Percentiles rank a stretch among this genome's conserved stretches.
Evolutionary conservation across 2,113 vertebrate species (phyloP).

Genomic region (Lanius collurio): DNA sequence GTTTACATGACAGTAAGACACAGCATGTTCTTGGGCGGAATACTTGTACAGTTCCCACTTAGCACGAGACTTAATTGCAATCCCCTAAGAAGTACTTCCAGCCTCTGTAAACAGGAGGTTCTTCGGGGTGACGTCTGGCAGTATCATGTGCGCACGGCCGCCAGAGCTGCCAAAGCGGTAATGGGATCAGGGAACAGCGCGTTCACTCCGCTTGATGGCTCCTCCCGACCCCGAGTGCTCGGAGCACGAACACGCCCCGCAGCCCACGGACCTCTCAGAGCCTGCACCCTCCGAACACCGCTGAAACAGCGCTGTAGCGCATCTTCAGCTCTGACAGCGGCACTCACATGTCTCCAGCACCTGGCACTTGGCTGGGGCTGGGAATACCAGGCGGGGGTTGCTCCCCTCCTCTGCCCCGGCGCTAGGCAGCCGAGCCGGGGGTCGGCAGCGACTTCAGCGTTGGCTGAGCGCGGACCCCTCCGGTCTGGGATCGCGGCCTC

Average conservation of each 20-base stretch:
- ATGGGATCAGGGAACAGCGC: background rate
- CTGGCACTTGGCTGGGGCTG: background rate
- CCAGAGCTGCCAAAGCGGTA: background rate
- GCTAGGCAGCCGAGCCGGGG: background rate
- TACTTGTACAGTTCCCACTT: background rate
- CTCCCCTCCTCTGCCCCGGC: background rate
- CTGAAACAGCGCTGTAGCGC: accelerated
- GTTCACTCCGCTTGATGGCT: background rate
- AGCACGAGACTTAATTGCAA: background rate
- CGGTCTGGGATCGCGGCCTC: background rate
- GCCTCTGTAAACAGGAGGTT: background rate
- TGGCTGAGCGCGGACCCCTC: background rate
- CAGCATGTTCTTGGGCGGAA: background rate
- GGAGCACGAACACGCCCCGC: background rate
- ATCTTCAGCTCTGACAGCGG: accelerated
- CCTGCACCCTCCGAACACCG: accelerated
- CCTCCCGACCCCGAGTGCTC: background rate
- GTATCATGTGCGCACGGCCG: background rate
- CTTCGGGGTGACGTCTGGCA: background rate
- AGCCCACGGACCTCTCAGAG: accelerated
- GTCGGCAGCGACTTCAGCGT: background rate
- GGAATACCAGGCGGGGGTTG: background rate
- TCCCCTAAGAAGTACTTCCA: background rate
- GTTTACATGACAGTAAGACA: background rate
- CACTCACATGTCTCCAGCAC: background rate